Conservation (phyloP, 2,113 vertebrate species). For the Tapirus terrestris region DNA sequence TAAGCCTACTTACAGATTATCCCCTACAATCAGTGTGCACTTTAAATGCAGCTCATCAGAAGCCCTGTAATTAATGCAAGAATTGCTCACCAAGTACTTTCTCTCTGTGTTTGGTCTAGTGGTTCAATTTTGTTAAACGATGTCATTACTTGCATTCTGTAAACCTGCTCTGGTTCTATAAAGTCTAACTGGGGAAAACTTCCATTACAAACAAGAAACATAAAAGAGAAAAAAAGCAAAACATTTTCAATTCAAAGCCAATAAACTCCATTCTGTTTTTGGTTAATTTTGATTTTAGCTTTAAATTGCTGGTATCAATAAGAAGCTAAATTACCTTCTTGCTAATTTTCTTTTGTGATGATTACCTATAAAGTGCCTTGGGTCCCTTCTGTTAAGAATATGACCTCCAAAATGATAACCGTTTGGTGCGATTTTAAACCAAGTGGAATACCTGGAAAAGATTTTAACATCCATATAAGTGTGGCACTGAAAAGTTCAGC, state of each 20-base stretch:
- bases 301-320: conserved; percentile 49
- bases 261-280: neutral
- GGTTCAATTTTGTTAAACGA: conserved; percentile 38
- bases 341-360: conserved; percentile 55
- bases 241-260: conserved; percentile 56
- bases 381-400: conserved; percentile 30
- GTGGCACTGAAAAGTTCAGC: neutral
- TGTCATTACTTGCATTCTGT: conserved; percentile 52
- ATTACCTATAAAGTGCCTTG: conserved; percentile 30
- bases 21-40: neutral
- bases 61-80: conserved; percentile 43
- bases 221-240: neutral
- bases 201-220: conserved; percentile 43
- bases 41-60: conserved; percentile 8
- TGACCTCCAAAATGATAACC: neutral
- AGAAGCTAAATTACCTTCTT: conserved; percentile 56
- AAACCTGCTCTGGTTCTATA: conserved; percentile 4
- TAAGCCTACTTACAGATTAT: neutral
- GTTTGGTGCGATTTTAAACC: neutral
- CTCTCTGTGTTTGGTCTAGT: neutral
- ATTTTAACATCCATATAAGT: neutral
- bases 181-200: conserved; percentile 31
- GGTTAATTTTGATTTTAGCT: conserved; percentile 62
- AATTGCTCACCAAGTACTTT: conserved; percentile 25
- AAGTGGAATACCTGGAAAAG: neutral